These are phyloP conservation scores for Anolis apletophallus DNA, from an alignment of 2,797 vertebrate genomes.

Conservation along the genomic window DNA sequence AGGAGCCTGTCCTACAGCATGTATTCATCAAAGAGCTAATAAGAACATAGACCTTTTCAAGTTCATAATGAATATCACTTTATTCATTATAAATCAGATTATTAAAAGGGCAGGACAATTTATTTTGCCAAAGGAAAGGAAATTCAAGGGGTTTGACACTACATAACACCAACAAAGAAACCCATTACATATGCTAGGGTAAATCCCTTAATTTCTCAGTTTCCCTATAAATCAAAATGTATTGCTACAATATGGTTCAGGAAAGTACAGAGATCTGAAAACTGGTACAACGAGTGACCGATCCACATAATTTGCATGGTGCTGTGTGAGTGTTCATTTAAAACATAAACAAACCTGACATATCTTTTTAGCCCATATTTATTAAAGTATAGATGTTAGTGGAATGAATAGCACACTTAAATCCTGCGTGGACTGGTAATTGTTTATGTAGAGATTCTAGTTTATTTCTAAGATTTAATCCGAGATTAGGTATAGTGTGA, in stretches of 20 bases:
- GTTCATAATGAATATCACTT: rapidly evolving
- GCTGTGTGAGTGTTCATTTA: not conserved
- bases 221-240: not conserved
- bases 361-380: not conserved
- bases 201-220: not conserved
- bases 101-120: not conserved
- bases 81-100: not conserved
- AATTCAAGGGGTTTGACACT: not conserved
- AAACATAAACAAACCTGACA: not conserved
- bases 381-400: not conserved
- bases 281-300: not conserved
- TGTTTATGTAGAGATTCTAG: not conserved
- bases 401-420: not conserved
- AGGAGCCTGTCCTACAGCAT: not conserved
- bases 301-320: not conserved
- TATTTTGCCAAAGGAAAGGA: not conserved
- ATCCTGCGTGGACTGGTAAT: not conserved
- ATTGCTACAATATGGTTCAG: not conserved
- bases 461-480: not conserved
- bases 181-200: not conserved
- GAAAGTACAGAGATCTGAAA: not conserved
- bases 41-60: not conserved
- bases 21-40: not conserved
- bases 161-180: not conserved
- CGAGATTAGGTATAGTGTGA: not conserved